Percentiles rank a stretch among this genome's conserved stretches.
phyloP scores from a whole-genome alignment of 1,140 invertebrate species.

The Elymnias hypermnestra region DNA sequence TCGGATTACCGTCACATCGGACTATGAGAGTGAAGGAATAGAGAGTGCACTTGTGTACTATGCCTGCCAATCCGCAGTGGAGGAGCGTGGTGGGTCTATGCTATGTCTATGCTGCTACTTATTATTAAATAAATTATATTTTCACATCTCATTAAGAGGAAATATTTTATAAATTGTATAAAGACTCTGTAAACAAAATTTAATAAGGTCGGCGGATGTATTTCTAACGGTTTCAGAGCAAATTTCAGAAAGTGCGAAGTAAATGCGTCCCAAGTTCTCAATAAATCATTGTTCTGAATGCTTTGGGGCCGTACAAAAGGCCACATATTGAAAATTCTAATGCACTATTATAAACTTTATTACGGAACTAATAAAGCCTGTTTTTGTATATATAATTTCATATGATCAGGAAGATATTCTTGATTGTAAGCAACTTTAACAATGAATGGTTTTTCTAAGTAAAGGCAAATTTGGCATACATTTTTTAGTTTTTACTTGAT shows the following conservation, averaged over 20 bases:
- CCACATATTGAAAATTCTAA: background rate
- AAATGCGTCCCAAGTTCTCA: slow-evolving; percentile 41
- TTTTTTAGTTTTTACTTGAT: background rate
- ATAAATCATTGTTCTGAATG: slow-evolving; percentile 51
- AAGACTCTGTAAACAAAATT: slow-evolving; percentile 15
- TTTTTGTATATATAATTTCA: too few species aligned
- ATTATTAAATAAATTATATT: too few species aligned
- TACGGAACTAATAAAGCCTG: too few species aligned
- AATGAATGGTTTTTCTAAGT: background rate
- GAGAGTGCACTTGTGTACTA: too few species aligned
- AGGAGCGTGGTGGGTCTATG: too few species aligned
- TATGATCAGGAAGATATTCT: too few species aligned
- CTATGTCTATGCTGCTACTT: too few species aligned
- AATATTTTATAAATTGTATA: too few species aligned
- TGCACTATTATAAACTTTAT: background rate
- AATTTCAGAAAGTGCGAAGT: slow-evolving; percentile 37
- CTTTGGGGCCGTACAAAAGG: slow-evolving; percentile 29
- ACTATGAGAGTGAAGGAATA: too few species aligned
- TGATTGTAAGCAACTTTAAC: background rate
- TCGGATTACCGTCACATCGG: too few species aligned
- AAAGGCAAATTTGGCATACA: background rate
- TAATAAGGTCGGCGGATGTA: slow-evolving; percentile 26
- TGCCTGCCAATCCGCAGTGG: too few species aligned
- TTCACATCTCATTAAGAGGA: too few species aligned
- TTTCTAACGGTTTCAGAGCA: slow-evolving; percentile 22